These are phyloP conservation scores for Listronotus oregonensis DNA, from an alignment of 1,140 invertebrate species.

Conservation along the genomic window DNA sequence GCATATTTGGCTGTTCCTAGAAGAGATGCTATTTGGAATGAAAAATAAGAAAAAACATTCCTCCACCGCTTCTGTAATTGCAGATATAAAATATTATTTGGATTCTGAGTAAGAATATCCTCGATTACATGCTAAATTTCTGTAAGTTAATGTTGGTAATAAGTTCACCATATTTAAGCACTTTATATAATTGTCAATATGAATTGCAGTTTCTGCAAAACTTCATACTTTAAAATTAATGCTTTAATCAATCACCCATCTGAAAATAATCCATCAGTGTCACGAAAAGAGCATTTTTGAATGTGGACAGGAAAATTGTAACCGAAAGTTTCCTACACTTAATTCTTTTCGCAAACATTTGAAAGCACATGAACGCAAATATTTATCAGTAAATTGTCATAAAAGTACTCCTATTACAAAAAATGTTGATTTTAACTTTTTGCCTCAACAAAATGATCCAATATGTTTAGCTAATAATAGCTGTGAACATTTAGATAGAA, in stretches of 20 bases:
- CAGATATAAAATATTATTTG: slow-evolving; percentile 1
- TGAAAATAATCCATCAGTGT: slow-evolving; percentile 6
- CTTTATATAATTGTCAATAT: neutral
- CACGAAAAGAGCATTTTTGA: neutral
- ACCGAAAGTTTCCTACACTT: neutral
- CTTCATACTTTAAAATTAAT: too few relatives aligned
- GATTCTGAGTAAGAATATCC: neutral
- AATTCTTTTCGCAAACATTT: slow-evolving; percentile 10
- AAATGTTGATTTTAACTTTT: too few relatives aligned
- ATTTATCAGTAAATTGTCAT: too few relatives aligned
- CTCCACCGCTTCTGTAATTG: neutral
- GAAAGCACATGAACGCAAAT: neutral
- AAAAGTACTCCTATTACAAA: too few relatives aligned
- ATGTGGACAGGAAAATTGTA: neutral
- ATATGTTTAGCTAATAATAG: too few relatives aligned
- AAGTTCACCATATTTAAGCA: neutral
- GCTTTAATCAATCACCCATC: too few relatives aligned
- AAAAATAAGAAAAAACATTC: neutral
- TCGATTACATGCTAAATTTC: neutral
- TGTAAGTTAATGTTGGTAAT: neutral
- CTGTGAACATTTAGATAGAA: too few relatives aligned
- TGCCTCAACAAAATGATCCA: too few relatives aligned
- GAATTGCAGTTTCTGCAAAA: neutral
- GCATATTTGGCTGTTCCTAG: slow-evolving; percentile 1
- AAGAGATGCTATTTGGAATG: neutral